Evolutionary conservation across 2,888 invertebrate genomes (phyloP).

Genomic region (Baronia brevicornis): DNA sequence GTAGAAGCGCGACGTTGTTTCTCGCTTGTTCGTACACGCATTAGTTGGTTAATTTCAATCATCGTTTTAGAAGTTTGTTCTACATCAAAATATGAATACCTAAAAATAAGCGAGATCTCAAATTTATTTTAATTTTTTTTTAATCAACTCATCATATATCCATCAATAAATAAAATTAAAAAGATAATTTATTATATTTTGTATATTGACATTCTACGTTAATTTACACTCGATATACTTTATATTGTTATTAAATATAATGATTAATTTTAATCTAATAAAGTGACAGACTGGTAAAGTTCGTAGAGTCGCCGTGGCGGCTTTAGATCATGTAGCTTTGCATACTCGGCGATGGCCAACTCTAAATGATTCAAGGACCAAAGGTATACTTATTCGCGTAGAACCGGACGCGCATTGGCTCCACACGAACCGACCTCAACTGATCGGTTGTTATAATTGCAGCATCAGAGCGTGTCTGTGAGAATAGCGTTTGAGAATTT

Average conservation of each 20-base stretch:
- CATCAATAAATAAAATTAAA: constrained; percentile 56
- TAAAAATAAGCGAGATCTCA: constrained; percentile 76
- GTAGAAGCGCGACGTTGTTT: constrained; percentile 31
- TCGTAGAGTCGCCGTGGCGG: constrained; percentile 74
- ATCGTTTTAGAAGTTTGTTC: constrained; percentile 69
- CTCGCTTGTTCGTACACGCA: constrained; percentile 67
- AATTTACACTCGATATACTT: constrained; percentile 72
- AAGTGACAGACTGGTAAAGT: constrained; percentile 76
- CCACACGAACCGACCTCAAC: constrained; percentile 68
- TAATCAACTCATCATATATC: constrained; percentile 61
- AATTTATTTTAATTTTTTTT: constrained; percentile 72
- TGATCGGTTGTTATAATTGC: constrained; percentile 55
- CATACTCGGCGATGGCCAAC: constrained; percentile 74
- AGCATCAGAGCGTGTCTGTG: constrained; percentile 58
- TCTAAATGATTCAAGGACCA: constrained; percentile 74
- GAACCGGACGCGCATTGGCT: constrained; percentile 74
- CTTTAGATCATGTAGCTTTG: constrained; percentile 75
- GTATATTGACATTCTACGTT: constrained; percentile 72
- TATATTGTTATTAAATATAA: constrained; percentile 72
- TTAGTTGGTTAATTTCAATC: constrained; percentile 65
- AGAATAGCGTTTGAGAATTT: constrained; percentile 48
- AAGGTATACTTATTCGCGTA: constrained; percentile 74
- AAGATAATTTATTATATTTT: constrained; percentile 75
- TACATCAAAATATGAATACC: constrained; percentile 74
- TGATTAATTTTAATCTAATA: constrained; percentile 76